A percentile compares a stretch with the other conserved stretches of the same genome.
These are phyloP conservation scores for Pseudoatta argentina DNA, from an alignment of 1,140 invertebrate genomes.

Conservation along the genomic window DNA sequence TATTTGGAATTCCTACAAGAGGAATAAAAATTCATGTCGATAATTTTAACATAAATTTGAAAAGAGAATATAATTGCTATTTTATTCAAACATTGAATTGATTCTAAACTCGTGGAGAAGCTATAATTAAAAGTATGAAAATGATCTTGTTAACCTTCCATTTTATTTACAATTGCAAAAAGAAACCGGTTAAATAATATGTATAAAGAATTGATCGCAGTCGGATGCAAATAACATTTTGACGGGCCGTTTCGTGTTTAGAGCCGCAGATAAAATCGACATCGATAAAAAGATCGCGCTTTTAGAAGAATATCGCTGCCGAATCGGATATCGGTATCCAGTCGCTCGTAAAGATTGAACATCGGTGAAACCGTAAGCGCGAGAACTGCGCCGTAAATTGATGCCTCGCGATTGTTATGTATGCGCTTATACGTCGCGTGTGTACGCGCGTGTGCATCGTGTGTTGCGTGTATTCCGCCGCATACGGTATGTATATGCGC, in stretches of 20 bases:
- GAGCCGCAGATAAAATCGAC: constrained; percentile 23
- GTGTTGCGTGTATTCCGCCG: constrained; percentile 65
- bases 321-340: constrained; percentile 63
- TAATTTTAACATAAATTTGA: background rate
- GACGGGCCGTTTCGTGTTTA: constrained; percentile 20
- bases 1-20: background rate
- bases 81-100: constrained; percentile 22
- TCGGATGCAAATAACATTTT: constrained; percentile 32
- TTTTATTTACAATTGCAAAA: background rate
- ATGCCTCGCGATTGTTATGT: constrained; percentile 40
- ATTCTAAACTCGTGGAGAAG: background rate
- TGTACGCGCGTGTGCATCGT: constrained; percentile 31
- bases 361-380: constrained; percentile 69
- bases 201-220: background rate
- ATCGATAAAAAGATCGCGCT: background rate
- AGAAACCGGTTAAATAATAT: constrained; percentile 29
- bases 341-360: constrained; percentile 63
- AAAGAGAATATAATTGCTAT: background rate
- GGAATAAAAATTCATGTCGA: background rate
- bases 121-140: background rate
- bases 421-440: background rate
- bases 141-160: background rate
- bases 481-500: constrained; percentile 55
- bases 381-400: constrained; percentile 66
- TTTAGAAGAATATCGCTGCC: constrained; percentile 34